Evolutionary conservation across 2,797 vertebrate species (phyloP).

Genomic region (Echiichthys vipera): DNA sequence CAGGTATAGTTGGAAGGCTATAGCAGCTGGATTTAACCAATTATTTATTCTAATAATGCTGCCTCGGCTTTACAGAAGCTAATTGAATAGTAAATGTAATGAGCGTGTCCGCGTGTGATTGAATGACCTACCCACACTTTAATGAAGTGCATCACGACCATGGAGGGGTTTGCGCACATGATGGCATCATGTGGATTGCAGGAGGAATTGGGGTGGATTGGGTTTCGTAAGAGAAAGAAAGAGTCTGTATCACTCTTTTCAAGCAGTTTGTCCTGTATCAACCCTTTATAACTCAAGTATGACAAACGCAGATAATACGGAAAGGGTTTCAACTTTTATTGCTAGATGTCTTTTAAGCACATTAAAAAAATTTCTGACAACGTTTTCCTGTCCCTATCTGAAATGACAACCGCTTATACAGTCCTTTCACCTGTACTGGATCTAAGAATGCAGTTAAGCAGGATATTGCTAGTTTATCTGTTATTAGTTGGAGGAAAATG

Average conservation of each 20-base stretch:
- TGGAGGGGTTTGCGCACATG: constrained; percentile 59
- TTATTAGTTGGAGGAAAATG: neutral
- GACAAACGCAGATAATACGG: neutral
- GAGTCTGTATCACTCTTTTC: neutral
- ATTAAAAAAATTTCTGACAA: neutral
- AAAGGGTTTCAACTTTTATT: neutral
- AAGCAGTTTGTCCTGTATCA: neutral
- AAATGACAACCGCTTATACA: neutral
- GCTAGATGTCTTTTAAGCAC: neutral
- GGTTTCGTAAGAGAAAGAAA: too few relatives aligned
- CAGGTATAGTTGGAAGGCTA: neutral
- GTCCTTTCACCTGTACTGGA: neutral
- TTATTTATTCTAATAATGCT: constrained; percentile 1
- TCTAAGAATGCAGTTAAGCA: neutral
- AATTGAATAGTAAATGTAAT: constrained; percentile 26
- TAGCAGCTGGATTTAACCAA: neutral
- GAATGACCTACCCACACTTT: constrained; percentile 36
- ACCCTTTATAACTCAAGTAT: neutral
- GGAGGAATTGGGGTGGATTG: neutral
- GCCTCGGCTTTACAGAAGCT: constrained; percentile 3
- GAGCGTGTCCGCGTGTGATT: constrained; percentile 34
- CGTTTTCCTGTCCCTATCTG: neutral
- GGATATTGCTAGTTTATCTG: neutral
- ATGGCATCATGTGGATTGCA: constrained; percentile 60
- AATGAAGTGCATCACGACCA: constrained; percentile 59